Conservation (phyloP, 1,140 invertebrate species). For the Diorhabda sublineata region DNA sequence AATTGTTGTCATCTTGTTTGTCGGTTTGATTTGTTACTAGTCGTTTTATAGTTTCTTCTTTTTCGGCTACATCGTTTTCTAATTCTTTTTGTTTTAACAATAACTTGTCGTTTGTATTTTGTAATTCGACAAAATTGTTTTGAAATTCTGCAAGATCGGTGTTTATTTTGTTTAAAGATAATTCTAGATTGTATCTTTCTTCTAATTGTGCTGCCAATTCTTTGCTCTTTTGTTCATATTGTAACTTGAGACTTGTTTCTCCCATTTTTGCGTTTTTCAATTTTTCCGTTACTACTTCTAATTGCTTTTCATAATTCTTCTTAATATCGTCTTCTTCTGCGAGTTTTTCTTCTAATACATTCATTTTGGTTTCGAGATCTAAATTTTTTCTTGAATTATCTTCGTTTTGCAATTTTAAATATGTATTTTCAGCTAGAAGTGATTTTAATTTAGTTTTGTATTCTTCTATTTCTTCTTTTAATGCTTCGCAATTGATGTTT, state of each 20-base stretch:
- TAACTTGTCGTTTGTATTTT: constrained; percentile 25
- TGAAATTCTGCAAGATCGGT: constrained; percentile 24
- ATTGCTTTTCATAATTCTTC: constrained; percentile 31
- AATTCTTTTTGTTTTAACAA: constrained; percentile 18
- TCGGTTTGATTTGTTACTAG: background rate
- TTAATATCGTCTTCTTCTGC: constrained; percentile 32
- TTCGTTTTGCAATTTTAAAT: constrained; percentile 37
- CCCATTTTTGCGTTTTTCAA: constrained; percentile 38
- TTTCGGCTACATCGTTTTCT: constrained; percentile 19
- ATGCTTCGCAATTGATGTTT: constrained; percentile 37
- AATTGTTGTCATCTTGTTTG: constrained; percentile 9
- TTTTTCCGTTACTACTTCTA: constrained; percentile 34
- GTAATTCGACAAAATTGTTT: constrained; percentile 27
- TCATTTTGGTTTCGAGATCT: constrained; percentile 35
- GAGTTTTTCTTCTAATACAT: constrained; percentile 34
- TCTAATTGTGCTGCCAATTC: constrained; percentile 30
- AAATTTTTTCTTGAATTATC: constrained; percentile 41
- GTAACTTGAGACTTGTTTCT: constrained; percentile 39
- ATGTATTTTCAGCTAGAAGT: constrained; percentile 41
- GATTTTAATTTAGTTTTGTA: constrained; percentile 42
- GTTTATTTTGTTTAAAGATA: constrained; percentile 23
- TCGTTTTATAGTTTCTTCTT: constrained; percentile 11
- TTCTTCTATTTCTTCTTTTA: constrained; percentile 43
- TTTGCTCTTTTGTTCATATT: constrained; percentile 37
- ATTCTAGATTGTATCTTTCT: constrained; percentile 29